A percentile compares a stretch with the other conserved stretches of the same genome.
These are phyloP conservation scores for Strigamia transsilvanica DNA, from an alignment of 2,888 invertebrate genomes.

Conservation along the genomic window DNA sequence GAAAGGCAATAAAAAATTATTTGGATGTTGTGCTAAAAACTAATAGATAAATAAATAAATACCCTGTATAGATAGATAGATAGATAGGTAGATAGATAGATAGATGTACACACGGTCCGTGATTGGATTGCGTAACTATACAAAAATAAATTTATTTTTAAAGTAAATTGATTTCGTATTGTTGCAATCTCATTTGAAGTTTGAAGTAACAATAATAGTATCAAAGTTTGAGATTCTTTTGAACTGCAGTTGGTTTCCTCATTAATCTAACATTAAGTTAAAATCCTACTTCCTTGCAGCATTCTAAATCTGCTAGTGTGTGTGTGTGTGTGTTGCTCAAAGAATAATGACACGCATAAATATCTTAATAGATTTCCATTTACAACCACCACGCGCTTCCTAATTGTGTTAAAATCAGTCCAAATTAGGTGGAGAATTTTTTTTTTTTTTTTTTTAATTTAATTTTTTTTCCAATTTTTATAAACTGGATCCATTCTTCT, in stretches of 20 bases:
- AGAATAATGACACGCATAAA: slow-evolving; percentile 38
- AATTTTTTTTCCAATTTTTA: background rate
- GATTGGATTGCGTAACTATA: no score
- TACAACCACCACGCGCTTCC: slow-evolving; percentile 30
- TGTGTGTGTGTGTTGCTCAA: background rate
- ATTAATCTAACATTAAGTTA: slow-evolving; percentile 34
- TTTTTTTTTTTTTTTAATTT: no score
- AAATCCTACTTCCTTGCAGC: slow-evolving; percentile 3
- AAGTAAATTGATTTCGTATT: no score
- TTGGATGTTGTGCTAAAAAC: no score
- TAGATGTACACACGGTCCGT: no score
- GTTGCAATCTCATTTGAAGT: background rate
- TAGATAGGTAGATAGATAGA: no score
- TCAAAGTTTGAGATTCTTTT: slow-evolving; percentile 6
- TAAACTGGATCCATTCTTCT: background rate
- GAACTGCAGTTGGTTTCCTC: background rate
- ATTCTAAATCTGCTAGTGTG: slow-evolving; percentile 10
- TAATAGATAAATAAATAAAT: no score
- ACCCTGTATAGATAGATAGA: no score
- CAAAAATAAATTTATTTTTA: no score
- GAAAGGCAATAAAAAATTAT: no score
- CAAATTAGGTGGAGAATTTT: background rate
- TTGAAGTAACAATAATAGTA: background rate
- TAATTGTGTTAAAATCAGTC: slow-evolving; percentile 33
- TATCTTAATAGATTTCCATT: slow-evolving; percentile 31